These are phyloP conservation scores for Herpailurus yagouaroundi DNA, from an alignment of 2,113 vertebrate genomes.

Conservation along the genomic window DNA sequence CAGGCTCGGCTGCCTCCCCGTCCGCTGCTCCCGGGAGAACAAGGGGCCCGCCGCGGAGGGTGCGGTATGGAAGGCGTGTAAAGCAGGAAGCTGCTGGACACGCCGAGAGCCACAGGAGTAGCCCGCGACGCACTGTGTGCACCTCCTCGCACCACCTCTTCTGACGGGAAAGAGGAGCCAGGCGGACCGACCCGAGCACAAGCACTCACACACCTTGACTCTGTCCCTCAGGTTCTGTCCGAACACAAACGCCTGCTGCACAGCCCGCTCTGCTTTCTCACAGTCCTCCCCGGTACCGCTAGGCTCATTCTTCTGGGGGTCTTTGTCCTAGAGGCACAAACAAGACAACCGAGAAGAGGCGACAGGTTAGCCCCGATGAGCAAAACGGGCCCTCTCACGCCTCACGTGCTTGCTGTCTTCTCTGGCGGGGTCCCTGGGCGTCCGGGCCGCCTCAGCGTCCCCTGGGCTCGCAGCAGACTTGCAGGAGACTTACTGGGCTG, in stretches of 20 bases:
- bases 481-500: too few species aligned
- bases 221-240: slow-evolving; percentile 98
- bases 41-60: accelerated
- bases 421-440: background rate
- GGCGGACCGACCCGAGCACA: background rate
- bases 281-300: slow-evolving; percentile 81
- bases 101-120: background rate
- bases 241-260: slow-evolving; percentile 94
- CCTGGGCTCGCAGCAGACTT: background rate
- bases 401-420: background rate
- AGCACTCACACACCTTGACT: slow-evolving; percentile 90
- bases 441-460: background rate
- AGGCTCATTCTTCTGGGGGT: slow-evolving; percentile 82
- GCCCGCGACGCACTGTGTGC: accelerated
- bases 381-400: background rate
- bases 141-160: background rate
- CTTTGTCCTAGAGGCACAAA: slow-evolving; percentile 82
- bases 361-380: background rate
- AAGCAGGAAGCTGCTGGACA: accelerated
- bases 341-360: background rate
- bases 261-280: slow-evolving; percentile 85
- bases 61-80: too few species aligned
- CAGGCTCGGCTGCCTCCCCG: too few species aligned
- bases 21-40: background rate
- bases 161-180: background rate